phyloP scores from a whole-genome alignment of 2,888 invertebrate species.

The Apamea monoglypha region DNA sequence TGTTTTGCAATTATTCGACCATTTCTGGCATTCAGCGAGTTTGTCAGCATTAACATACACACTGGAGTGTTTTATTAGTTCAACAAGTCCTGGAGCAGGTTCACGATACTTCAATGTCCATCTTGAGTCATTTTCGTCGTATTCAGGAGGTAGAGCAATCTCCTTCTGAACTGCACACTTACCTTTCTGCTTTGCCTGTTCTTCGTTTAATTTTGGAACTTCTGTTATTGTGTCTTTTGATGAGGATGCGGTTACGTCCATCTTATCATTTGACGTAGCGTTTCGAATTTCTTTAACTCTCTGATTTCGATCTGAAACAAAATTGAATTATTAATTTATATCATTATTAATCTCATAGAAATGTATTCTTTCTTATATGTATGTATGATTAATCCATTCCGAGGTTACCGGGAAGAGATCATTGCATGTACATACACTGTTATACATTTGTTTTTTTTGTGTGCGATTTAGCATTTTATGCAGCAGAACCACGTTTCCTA shows the following conservation, averaged over 20 bases:
- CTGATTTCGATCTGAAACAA: too few relatives aligned
- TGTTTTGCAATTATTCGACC: background rate
- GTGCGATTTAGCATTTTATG: too few relatives aligned
- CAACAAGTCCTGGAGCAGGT: conserved; percentile 2
- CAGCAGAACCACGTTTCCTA: too few relatives aligned
- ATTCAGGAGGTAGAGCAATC: background rate
- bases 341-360: too few relatives aligned
- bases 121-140: conserved; percentile 4
- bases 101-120: conserved; percentile 29
- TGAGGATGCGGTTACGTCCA: background rate
- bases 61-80: conserved; percentile 8
- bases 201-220: background rate
- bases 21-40: background rate
- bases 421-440: too few relatives aligned
- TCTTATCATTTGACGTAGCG: background rate
- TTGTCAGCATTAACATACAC: conserved; percentile 4
- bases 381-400: too few relatives aligned
- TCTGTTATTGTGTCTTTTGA: background rate
- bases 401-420: too few relatives aligned
- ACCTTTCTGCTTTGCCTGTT: background rate
- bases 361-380: too few relatives aligned
- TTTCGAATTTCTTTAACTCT: too few relatives aligned
- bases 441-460: too few relatives aligned
- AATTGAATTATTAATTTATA: too few relatives aligned
- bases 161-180: too few relatives aligned